Evolutionary conservation across 2,113 vertebrate species (phyloP), one percentile per base, ranked within the genome.

Genomic region (Scomber scombrus): DNA sequence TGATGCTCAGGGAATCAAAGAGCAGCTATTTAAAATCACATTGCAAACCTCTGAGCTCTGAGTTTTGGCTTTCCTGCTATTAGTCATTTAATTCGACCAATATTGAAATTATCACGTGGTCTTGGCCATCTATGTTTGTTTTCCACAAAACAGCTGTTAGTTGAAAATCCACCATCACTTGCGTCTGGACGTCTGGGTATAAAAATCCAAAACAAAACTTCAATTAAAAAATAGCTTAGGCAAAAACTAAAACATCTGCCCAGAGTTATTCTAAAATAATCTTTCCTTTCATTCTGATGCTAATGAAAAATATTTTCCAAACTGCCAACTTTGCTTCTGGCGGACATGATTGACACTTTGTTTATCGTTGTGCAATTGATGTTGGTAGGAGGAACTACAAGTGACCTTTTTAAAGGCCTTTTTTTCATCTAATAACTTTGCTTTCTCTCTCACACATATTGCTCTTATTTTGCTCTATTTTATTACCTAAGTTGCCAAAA

Each of bases 301-400:
- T 80, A 82, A 81, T 67, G 10, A 63, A 46, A 68, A 78, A 69
- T 67, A 29, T 62, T 79, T 81, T 75, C 71, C 69, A 64, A 79
- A 15, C 47, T 80, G 62, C 47, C 47, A 80, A 34, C 10, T 67
- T 26, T 78, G 69, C 71, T 72, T 74, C 54, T 77, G 54, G 31
- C n/a, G 15, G 26, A 49, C 26, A 1, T 74, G 58, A 71, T 23
- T 76, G 65, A 56, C 51, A 52, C 23, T 16, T 64, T 81, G 73
- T 75, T 81, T 40, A 40, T 58, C 45, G 52, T 23, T 10, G 5
- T 23, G 43, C n/a, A 49, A 23, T 40, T 34, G 50, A 34, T 34
- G 19, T 11, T 64, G 45, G 3, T 26, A 67, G 31, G 29, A 43
- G 21, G 8, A 61, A 58, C 56, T 52, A 15, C 10, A 14, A 60